Conservation (phyloP, 2,888 invertebrate species). For the Seladonia tumulorum region DNA sequence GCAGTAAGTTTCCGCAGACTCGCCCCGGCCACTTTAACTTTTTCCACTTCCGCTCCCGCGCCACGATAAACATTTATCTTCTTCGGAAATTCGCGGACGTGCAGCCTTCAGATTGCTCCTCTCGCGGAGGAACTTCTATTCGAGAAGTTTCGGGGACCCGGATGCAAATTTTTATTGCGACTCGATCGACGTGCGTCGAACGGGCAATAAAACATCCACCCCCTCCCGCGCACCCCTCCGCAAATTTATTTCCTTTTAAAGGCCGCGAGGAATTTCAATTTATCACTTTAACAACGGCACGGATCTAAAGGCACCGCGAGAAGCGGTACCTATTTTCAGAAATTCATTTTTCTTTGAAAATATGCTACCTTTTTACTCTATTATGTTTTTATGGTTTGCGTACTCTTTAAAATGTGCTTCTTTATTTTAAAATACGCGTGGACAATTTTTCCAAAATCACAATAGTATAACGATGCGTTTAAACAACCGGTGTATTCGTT, state of each 20-base stretch:
- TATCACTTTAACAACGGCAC: too few relatives aligned
- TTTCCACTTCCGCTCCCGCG: conserved; percentile 31
- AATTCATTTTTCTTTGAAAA: too few relatives aligned
- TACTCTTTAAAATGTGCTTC: too few relatives aligned
- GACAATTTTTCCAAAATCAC: too few relatives aligned
- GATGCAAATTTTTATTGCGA: conserved; percentile 11
- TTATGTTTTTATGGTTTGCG: too few relatives aligned
- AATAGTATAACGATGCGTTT: too few relatives aligned
- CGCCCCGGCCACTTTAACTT: conserved; percentile 44
- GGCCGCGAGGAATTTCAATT: not conserved
- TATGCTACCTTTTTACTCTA: too few relatives aligned
- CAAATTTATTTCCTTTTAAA: not conserved
- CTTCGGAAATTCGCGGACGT: conserved; percentile 40
- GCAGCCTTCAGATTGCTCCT: conserved; percentile 13
- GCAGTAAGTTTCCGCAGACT: conserved; percentile 17
- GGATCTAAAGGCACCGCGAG: too few relatives aligned
- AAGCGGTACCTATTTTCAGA: too few relatives aligned
- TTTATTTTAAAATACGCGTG: too few relatives aligned
- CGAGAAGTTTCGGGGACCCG: conserved; percentile 2
- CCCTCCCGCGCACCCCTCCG: not conserved
- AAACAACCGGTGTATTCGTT: too few relatives aligned
- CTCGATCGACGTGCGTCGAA: not conserved
- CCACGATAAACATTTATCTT: conserved; percentile 55
- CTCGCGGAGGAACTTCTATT: not conserved
- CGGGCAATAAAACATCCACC: not conserved